phyloP scores from a whole-genome alignment of 2,113 vertebrate genomes.

The Hypocryptadius cinnamomeus region DNA sequence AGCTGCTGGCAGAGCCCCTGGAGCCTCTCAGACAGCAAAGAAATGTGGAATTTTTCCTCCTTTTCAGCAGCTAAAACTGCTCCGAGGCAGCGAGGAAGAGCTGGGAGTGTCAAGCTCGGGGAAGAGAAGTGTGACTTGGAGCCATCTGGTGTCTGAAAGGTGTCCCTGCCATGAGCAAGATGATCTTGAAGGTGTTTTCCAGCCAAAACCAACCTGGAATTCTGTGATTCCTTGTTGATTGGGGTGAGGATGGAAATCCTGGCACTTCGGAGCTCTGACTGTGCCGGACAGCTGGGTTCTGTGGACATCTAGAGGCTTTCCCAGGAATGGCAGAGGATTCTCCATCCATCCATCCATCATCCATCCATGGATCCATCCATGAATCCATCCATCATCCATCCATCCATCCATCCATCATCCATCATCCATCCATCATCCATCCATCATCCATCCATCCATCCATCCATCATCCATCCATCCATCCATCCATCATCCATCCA shows the following conservation, averaged over 20 bases:
- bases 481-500: not conserved
- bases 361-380: not conserved
- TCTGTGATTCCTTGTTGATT: not conserved
- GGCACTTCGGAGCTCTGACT: too few species aligned
- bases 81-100: not conserved
- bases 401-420: not conserved
- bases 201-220: not conserved
- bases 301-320: constrained; percentile 8
- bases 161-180: not conserved
- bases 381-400: not conserved
- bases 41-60: not conserved
- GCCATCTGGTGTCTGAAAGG: not conserved
- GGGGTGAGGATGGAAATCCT: not conserved
- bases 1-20: not conserved
- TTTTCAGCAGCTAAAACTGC: not conserved
- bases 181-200: not conserved
- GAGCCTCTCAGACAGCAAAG: not conserved
- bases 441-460: not conserved
- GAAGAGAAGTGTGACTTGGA: not conserved
- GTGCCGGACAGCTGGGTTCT: rapidly evolving
- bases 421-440: not conserved
- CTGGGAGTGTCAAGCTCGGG: not conserved
- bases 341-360: not conserved
- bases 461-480: not conserved
- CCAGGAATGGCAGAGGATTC: not conserved